Evolutionary conservation across 2,797 vertebrate genomes (phyloP), one percentile per base, ranked within the genome.

Genomic region (Sebastes minor): DNA sequence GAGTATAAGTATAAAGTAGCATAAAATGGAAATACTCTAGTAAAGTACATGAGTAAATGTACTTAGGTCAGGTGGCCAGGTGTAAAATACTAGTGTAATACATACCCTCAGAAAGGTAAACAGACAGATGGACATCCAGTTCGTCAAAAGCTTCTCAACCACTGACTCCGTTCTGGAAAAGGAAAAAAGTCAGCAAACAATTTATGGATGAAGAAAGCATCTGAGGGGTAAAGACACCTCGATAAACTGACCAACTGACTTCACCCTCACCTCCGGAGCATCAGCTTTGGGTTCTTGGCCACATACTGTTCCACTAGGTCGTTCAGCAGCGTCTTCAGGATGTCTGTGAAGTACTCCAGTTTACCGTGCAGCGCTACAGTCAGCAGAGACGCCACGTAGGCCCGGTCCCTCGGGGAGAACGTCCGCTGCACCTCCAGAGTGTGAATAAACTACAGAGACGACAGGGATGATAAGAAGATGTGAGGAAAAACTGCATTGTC

Each of bases 101-200:
- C 95, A 46, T 89, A 99, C 98, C 96, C 98, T 97, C 89, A 99
- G 96, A n/a, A 99, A 99, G 0, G 97, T 92, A 0, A 97, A 99
- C 5, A 99, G 96, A 86, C 98, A 99, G 90, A 99, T 98, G 74
- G 98, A 99, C 98, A 99, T 99, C 98, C 98, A 99, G 94, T 99
- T 99, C 25, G 98, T 99, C 88, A 99, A 91, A 78, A 99, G 95
- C 92, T 99, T 99, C 92, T 99, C 98, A 30, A 99, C 98, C 88
- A 99, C 98, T 0, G 97, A 98, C 89, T 99, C 98, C 4, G 98
- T 99, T 93, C 98, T 99, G 91, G 73, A 93, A 68, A 67, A 83
- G 16, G 5, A 38, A 55, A 59, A 42, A 62, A 28, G 42, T 35
- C 8, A 79, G 32, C 3, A 30, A 64, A 53, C 5, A 13, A 16